phyloP scores from a whole-genome alignment of 2,113 vertebrate genomes.

The Psettodes erumei region DNA sequence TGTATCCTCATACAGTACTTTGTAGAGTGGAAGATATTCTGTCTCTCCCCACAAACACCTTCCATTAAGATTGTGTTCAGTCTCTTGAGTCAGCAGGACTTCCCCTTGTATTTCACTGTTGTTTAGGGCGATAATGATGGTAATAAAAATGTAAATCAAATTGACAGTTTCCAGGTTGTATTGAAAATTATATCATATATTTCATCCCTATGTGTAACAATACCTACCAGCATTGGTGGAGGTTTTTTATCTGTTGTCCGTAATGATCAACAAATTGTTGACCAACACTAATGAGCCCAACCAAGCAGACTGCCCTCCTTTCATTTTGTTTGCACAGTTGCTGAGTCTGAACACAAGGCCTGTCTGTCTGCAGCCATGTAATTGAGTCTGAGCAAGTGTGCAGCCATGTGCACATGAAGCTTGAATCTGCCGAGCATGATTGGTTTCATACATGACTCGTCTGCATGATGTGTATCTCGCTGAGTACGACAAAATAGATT shows the following conservation, averaged over 20 bases:
- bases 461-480: neutral
- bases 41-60: neutral
- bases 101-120: neutral
- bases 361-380: slow-evolving; percentile 47
- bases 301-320: slow-evolving; percentile 61
- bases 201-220: neutral
- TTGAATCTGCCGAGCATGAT: neutral
- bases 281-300: slow-evolving; percentile 54
- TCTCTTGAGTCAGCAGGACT: neutral
- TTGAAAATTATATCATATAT: fast-evolving
- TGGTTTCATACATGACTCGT: neutral
- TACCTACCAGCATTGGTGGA: neutral
- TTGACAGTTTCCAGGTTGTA: neutral
- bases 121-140: neutral
- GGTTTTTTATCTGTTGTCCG: slow-evolving; percentile 24
- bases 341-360: slow-evolving; percentile 60
- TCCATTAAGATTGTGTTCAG: neutral
- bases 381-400: slow-evolving; percentile 22
- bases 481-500: neutral
- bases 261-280: slow-evolving; percentile 61
- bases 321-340: slow-evolving; percentile 57
- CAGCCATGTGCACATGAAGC: slow-evolving; percentile 23
- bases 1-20: neutral
- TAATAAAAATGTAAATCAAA: neutral
- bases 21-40: too few relatives aligned